Percentiles rank a stretch among this genome's conserved stretches.
Evolutionary conservation across 1,140 invertebrate genomes (phyloP).

Genomic region (Drosophila nikananu): DNA sequence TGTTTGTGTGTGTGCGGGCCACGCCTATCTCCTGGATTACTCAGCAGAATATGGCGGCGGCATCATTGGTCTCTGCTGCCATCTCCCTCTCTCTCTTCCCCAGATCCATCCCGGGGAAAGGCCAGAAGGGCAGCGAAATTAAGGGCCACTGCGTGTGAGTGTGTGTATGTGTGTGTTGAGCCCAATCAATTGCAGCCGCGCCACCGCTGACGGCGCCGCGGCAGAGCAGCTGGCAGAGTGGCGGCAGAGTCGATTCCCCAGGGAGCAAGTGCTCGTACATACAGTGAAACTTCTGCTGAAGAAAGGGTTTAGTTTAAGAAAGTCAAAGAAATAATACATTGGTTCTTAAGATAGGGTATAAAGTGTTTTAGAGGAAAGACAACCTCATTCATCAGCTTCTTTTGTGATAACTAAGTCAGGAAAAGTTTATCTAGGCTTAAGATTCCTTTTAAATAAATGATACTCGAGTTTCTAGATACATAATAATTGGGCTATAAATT

Average conservation of each 20-base stretch:
- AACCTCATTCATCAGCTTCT: neutral
- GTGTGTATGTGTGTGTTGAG: conserved; percentile 46
- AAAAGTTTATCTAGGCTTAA: too few species aligned
- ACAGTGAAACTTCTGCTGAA: conserved; percentile 5
- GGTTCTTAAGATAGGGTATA: neutral
- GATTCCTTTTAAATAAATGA: too few species aligned
- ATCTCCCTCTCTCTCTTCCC: conserved; percentile 35
- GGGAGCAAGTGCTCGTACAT: conserved; percentile 41
- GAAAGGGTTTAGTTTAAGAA: neutral
- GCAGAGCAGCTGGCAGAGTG: conserved; percentile 38
- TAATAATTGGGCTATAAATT: too few species aligned
- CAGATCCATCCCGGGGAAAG: conserved; percentile 23
- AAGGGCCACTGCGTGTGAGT: conserved; percentile 35
- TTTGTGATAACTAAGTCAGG: too few species aligned
- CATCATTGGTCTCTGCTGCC: conserved; percentile 73
- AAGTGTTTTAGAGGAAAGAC: neutral
- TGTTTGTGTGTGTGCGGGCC: conserved; percentile 65
- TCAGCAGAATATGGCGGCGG: conserved; percentile 83
- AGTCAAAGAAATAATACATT: too few species aligned
- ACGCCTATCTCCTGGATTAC: conserved; percentile 85
- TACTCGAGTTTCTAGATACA: too few species aligned
- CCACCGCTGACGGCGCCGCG: conserved; percentile 51
- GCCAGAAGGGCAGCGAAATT: conserved; percentile 34
- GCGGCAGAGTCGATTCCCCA: conserved; percentile 49
- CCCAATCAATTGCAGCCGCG: conserved; percentile 80